These are phyloP conservation scores for human (Homo sapiens) DNA, from an alignment of 2,113 vertebrate species.

Conservation along the genomic window DNA sequence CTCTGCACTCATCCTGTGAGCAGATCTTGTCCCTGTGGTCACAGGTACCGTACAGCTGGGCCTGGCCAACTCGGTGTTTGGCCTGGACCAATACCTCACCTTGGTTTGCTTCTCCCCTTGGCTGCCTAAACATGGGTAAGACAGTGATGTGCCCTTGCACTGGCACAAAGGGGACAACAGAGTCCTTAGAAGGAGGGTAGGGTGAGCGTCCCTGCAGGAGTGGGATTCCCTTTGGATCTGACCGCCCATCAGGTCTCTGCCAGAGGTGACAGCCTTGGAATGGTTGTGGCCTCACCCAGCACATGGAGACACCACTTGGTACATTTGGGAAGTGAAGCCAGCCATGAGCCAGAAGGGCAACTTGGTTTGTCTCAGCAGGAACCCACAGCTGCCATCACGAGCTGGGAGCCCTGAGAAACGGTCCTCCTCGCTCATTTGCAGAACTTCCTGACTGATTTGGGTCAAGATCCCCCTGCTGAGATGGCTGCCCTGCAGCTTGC, in stretches of 20 bases:
- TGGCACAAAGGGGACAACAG: not conserved
- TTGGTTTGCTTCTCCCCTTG: not conserved
- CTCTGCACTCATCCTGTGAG: not conserved
- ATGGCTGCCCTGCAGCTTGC: not conserved
- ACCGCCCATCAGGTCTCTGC: not conserved
- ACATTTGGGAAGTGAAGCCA: not conserved
- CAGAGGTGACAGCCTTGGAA: not conserved
- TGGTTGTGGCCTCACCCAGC: not conserved
- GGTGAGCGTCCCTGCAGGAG: accelerated
- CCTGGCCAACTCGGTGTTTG: not conserved
- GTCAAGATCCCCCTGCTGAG: not conserved
- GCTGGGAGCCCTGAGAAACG: not conserved
- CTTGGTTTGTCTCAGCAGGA: not conserved
- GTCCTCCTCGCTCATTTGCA: not conserved
- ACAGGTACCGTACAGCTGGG: not conserved
- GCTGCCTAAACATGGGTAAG: not conserved
- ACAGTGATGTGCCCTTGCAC: not conserved
- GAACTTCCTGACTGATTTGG: not conserved
- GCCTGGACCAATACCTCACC: not conserved
- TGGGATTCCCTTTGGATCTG: not conserved
- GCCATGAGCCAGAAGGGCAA: accelerated
- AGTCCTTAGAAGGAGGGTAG: not conserved
- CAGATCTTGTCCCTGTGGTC: not conserved
- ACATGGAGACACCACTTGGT: not conserved
- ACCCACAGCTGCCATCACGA: not conserved